phyloP scores from a whole-genome alignment of 2,797 vertebrate genomes.

The Tachyglossus aculeatus region DNA sequence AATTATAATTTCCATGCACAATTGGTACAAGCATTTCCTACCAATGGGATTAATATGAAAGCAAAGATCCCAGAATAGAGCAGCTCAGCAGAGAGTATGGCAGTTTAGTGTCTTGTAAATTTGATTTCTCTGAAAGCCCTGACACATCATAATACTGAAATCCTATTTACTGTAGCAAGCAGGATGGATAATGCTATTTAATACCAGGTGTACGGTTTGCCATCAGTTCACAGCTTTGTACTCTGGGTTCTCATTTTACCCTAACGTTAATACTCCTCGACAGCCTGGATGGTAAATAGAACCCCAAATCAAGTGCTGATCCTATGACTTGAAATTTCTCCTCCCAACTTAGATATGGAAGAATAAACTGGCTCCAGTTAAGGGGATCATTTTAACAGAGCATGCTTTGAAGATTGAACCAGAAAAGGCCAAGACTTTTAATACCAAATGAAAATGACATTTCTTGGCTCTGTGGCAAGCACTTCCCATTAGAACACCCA shows the following conservation, averaged over 20 bases:
- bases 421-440: slow-evolving; percentile 12
- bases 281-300: slow-evolving; percentile 70
- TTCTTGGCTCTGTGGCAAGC: slow-evolving; percentile 31
- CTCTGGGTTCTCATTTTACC: slow-evolving; percentile 70
- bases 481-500: slow-evolving; percentile 34
- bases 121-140: slow-evolving; percentile 81
- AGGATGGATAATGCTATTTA: slow-evolving; percentile 80
- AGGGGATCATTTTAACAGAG: slow-evolving; percentile 49
- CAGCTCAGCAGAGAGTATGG: slow-evolving; percentile 74
- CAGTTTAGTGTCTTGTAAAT: slow-evolving; percentile 79
- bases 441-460: slow-evolving; percentile 39
- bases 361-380: slow-evolving; percentile 37
- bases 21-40: slow-evolving; percentile 76
- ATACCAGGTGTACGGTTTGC: slow-evolving; percentile 72
- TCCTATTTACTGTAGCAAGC: slow-evolving; percentile 82
- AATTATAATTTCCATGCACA: slow-evolving; percentile 80
- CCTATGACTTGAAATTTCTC: slow-evolving; percentile 68
- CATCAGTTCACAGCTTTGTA: slow-evolving; percentile 72
- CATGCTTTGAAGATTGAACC: slow-evolving; percentile 31
- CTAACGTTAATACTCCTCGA: slow-evolving; percentile 78
- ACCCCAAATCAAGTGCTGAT: slow-evolving; percentile 72
- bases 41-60: slow-evolving; percentile 78
- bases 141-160: slow-evolving; percentile 83
- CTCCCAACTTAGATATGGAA: slow-evolving; percentile 32
- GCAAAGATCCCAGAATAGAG: slow-evolving; percentile 78